Evolutionary conservation across 2,797 vertebrate genomes (phyloP).

Genomic region (Hozukius guyotensis): DNA sequence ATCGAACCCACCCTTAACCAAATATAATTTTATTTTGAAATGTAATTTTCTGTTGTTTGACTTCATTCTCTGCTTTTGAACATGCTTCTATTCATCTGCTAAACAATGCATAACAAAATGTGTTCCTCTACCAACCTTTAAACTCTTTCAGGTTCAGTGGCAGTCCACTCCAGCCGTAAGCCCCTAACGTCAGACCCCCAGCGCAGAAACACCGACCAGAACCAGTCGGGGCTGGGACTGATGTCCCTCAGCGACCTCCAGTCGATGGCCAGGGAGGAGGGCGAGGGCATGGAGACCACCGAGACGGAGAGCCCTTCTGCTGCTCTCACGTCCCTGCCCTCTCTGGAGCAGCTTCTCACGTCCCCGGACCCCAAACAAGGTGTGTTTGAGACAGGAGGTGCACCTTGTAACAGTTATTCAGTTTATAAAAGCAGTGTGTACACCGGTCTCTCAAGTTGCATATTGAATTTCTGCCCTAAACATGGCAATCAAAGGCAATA

Average conservation of each 20-base stretch:
- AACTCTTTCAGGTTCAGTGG: constrained; percentile 72
- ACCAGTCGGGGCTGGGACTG: constrained; percentile 68
- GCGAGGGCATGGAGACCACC: constrained; percentile 97
- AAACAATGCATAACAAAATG: not conserved
- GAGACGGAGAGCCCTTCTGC: constrained; percentile 90
- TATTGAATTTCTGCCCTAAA: not conserved
- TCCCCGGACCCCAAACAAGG: constrained; percentile 88
- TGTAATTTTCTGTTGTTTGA: not conserved
- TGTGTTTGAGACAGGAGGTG: constrained; percentile 39
- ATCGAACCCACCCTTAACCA: not conserved
- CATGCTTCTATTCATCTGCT: not conserved
- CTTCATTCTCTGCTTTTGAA: not conserved
- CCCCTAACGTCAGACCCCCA: constrained; percentile 78
- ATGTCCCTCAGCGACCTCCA: constrained; percentile 87
- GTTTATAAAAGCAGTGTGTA: not conserved
- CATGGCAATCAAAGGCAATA: not conserved
- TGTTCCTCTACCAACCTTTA: not conserved
- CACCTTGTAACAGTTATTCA: not conserved
- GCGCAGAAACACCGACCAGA: constrained; percentile 68
- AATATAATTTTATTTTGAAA: not conserved
- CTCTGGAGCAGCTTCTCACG: constrained; percentile 93
- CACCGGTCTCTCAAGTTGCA: not conserved
- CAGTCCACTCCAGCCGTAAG: constrained; percentile 83
- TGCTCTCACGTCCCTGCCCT: constrained; percentile 79
- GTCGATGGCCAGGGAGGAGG: constrained; percentile 90